Evolutionary conservation across 2,888 invertebrate genomes (phyloP), one percentile per base, ranked within the genome.

Genomic region (Chymomyza fuscimana): DNA sequence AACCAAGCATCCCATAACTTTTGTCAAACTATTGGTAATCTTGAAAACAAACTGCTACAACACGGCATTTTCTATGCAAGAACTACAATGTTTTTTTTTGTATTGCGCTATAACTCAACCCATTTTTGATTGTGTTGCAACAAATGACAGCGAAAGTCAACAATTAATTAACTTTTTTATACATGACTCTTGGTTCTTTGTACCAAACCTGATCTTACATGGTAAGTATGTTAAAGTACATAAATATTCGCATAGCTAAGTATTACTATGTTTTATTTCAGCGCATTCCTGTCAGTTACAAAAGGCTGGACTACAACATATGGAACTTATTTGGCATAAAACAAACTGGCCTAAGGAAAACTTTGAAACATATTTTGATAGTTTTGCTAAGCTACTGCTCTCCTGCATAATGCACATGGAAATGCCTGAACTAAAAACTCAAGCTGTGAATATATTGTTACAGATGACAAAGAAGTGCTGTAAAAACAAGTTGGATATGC

Each of bases 181-280:
- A 16, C 80, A 79, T 1, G 91, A 91, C 63, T 82, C 85, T 52
- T 80, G 90, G 63, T 88, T 81, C 59, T 91, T 88, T 69, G 69
- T 87, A 6, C 79, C 87, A 12, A 81, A 86, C 54, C 74, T 79
- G 56, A 16, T 77, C 10, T 12, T 71, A 62, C 67, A 77, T 54
- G 73, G 80, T 78, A 7, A 80, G 82, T 71, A 25, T 7, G 16
- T 1, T n/a, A 19, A 9, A n/a, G 12, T 52, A 1, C 6, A 1
- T 46, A 62, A n/a, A n/a, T 32, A 32, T 7, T 1, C 32, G 32
- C 32, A 60, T 58, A 46, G 15, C 15, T 5, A 19, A 54, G 15
- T 63, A 4, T 50, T 12, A 7, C 36, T 62, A 7, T 69, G 10
- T 69, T 67, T 9, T 10, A 15, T 60, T 52, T 29, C 65, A 81